Base-by-base conservation (phyloP, 2,797 vertebrate species). In the Sparus aurata region DNA sequence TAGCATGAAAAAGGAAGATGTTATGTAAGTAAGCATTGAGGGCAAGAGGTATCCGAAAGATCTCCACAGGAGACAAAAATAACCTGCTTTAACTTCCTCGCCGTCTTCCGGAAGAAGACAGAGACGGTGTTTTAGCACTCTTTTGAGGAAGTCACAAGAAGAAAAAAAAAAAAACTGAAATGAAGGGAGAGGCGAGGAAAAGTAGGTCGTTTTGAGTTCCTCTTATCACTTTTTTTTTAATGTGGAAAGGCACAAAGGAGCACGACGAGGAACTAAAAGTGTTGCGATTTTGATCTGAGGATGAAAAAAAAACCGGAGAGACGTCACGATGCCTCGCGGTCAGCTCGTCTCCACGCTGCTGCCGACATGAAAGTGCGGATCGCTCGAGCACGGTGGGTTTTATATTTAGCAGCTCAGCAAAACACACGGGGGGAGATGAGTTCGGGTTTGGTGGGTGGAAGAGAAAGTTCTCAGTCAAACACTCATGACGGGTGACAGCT, bases 31-130 rank as follows among this genome's bases (percentile, higher is more conserved):
- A 80, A 87, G 67, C 52, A 0, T 0, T 0, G 69, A 70, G 78
- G 82, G 38, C 73, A 75, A 54, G 76, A 78, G 83, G 78, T 62
- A 80, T 78, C 78, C 18, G 22, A 81, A 67, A 80, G 73, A 86
- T 77, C 82, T 83, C 69, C 43, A 34, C 76, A 0, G 11, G 52
- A 77, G 82, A 78, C 77, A 2, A 66, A 90, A 91, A 87, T 90
- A 90, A 82, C 71, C 73, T 8, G 43, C 75, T 47, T 61, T 20
- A 63, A 82, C 78, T 55, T 77, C 67, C 61, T 52, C 2, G 72
- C 84, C 80, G 90, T 91, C 89, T 77, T 54, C 68, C 3, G 34
- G 63, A 75, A 63, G 47, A 43, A 79, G 71, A 85, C 27, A 20
- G 34, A 55, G 46, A 67, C 11, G 25, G 25, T 69, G 18, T 69